A percentile compares a stretch with the other conserved stretches of the same genome.
Evolutionary conservation across 2,113 vertebrate species (phyloP).

Genomic region (Nibea coibor): DNA sequence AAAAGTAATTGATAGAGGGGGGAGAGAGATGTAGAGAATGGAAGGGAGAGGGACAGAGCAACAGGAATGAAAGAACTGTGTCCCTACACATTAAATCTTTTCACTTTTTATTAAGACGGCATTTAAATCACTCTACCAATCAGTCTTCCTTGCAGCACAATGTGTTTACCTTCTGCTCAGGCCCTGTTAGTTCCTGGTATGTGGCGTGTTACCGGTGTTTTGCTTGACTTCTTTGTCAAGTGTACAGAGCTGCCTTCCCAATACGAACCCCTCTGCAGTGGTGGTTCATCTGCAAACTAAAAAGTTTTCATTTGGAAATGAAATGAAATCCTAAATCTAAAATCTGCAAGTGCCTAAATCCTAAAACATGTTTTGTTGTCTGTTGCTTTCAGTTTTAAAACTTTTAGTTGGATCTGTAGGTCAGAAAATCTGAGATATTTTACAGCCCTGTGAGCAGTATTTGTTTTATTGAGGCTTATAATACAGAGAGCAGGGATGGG

Average conservation of each 20-base stretch:
- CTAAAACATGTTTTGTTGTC: not conserved
- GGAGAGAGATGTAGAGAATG: not conserved
- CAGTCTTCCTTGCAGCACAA: not conserved
- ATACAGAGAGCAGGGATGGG: not conserved
- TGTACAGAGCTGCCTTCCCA: not conserved
- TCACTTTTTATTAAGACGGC: not conserved
- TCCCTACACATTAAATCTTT: not conserved
- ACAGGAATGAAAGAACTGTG: not conserved
- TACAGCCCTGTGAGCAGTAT: not conserved
- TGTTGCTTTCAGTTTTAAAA: not conserved
- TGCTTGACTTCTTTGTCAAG: conserved; percentile 5
- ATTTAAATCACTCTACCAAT: conserved; percentile 17
- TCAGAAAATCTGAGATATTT: not conserved
- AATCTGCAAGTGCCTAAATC: not conserved
- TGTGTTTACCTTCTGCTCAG: conserved; percentile 16
- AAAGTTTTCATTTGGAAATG: not conserved
- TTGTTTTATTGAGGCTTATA: not conserved
- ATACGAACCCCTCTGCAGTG: not conserved
- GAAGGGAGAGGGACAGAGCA: not conserved
- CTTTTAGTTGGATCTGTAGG: not conserved
- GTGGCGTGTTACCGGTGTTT: conserved; percentile 1
- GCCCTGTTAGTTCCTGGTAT: conserved; percentile 28
- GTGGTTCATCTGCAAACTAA: not conserved
- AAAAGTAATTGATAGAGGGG: not conserved
- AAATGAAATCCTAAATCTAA: not conserved